Evolutionary conservation across 1,140 invertebrate genomes (phyloP).

Genomic region (Dendrolimus punctatus): DNA sequence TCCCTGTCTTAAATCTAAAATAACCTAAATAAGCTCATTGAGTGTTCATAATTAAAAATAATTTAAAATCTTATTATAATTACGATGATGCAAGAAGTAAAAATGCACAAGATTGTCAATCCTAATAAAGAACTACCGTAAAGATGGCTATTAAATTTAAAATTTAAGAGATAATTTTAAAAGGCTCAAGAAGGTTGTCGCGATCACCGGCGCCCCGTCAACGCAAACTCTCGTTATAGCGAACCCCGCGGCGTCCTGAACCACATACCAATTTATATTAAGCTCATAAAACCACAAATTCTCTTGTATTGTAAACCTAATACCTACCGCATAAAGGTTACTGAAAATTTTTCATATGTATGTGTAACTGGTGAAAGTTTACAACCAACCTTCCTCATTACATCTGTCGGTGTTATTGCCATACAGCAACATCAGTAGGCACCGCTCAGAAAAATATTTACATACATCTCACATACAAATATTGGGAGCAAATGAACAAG

Average conservation of each 20-base stretch:
- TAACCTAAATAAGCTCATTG: too few relatives aligned
- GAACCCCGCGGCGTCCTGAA: constrained; percentile 41
- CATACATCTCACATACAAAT: constrained; percentile 41
- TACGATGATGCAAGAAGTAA: background rate
- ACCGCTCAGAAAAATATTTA: constrained; percentile 57
- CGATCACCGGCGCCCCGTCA: constrained; percentile 42
- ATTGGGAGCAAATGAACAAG: constrained; percentile 27
- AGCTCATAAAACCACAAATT: constrained; percentile 19
- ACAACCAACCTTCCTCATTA: constrained; percentile 59
- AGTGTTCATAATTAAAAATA: too few relatives aligned
- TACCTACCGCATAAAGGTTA: constrained; percentile 6
- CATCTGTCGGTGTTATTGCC: constrained; percentile 58
- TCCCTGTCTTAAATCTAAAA: too few relatives aligned
- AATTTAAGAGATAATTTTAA: constrained; percentile 46
- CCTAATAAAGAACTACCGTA: constrained; percentile 6
- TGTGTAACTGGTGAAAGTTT: constrained; percentile 27
- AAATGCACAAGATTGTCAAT: background rate
- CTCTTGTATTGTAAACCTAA: constrained; percentile 38
- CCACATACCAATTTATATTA: constrained; percentile 29
- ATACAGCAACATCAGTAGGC: constrained; percentile 48
- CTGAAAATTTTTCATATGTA: constrained; percentile 9
- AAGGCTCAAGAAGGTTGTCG: constrained; percentile 28
- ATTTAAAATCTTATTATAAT: too few relatives aligned
- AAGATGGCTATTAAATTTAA: constrained; percentile 25
- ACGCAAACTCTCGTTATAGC: constrained; percentile 46